These are phyloP conservation scores for Sebastes nivosus DNA, from an alignment of 2,797 vertebrate genomes.

Conservation along the genomic window DNA sequence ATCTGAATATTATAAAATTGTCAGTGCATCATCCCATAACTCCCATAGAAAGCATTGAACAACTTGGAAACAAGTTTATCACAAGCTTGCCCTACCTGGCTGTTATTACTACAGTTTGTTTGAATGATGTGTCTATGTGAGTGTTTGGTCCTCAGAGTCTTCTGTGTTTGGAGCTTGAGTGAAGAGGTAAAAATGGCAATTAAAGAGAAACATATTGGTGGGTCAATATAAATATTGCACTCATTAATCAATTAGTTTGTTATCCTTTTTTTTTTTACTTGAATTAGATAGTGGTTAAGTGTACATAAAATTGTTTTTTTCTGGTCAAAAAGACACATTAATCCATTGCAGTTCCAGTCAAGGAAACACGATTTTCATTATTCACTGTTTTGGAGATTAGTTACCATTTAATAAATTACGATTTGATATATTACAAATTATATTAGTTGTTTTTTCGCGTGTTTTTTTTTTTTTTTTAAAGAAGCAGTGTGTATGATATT, in stretches of 20 bases:
- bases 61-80: not conserved
- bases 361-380: not conserved
- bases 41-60: not conserved
- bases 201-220: not conserved
- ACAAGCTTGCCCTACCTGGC: not conserved
- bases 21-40: not conserved
- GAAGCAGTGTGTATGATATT: no score
- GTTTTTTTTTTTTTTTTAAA: no score
- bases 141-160: not conserved
- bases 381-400: not conserved
- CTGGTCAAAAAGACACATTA: no score
- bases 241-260: not conserved
- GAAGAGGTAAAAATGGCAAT: not conserved
- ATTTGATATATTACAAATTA: not conserved
- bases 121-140: not conserved
- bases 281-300: not conserved
- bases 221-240: not conserved
- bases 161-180: not conserved
- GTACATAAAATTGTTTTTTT: not conserved
- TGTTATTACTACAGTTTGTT: not conserved
- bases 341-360: not conserved
- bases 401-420: not conserved
- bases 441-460: no score
- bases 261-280: not conserved
- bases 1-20: not conserved